Evolutionary conservation across 2,888 invertebrate genomes (phyloP), one percentile per base, ranked within the genome.

Genomic region (Protula sp.): DNA sequence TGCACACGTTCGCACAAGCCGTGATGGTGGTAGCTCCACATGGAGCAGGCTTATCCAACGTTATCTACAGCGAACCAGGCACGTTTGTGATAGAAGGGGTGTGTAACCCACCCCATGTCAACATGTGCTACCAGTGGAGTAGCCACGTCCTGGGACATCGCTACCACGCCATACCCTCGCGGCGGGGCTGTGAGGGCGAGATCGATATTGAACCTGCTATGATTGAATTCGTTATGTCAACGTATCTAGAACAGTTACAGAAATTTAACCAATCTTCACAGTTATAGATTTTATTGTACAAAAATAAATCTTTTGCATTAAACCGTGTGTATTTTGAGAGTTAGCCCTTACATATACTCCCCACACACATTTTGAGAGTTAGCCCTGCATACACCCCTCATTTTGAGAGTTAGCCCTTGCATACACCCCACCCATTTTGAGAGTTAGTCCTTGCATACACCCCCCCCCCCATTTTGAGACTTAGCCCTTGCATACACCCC

Each of bases 91-190:
- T 69, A 5, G 69, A 69, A 38, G 64, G 59, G 3, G 66, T 69
- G 22, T 69, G 69, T 54, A 67, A 67, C 54, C 66, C 61, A 3
- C 69, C 67, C 2, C 69, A 69, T 47, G 64, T 67, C 47, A 69
- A 69, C 58, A 63, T 69, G 66, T 68, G 67, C 54, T 69, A 54
- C 48, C 66, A 66, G 60, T 61, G 65, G 57, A 26, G 57, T 3
- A 58, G 66, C 2, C 64, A 66, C 45, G 55, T 57, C 5, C 50
- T 68, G 53, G 66, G 66, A 2, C 61, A 56, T 3, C 9, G 50
- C 5, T 57, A 52, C 54, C 68, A 67, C 52, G 67, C 54, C 26
- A 56, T 67, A n/a, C 56, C 57, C 2, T 66, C 67, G 9, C 50
- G 57, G 26, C 29, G 55, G 1, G 67, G 67, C 4, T 67, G 67